Conservation (phyloP, 2,113 vertebrate genomes). For the Coryphaenoides rupestris region DNA sequence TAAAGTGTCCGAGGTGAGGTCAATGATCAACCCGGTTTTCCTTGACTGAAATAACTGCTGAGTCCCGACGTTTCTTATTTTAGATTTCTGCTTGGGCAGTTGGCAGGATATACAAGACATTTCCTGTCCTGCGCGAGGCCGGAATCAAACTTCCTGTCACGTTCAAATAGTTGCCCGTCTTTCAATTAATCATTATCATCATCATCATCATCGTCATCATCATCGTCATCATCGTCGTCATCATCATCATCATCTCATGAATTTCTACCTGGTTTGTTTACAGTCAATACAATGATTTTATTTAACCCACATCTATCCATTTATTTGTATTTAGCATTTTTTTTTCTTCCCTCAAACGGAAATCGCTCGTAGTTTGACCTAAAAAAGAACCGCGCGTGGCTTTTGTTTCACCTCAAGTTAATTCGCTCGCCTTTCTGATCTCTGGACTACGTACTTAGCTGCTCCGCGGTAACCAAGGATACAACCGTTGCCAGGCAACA, state of each 20-base stretch:
- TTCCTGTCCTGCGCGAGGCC: too few species aligned
- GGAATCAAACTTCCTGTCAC: not conserved
- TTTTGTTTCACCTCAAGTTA: conserved; percentile 58
- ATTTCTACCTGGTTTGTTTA: not conserved
- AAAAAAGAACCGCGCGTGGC: conserved; percentile 31
- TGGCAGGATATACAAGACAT: too few species aligned
- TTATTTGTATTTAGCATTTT: not conserved
- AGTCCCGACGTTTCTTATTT: too few species aligned
- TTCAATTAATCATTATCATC: too few species aligned
- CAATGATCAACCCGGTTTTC: too few species aligned
- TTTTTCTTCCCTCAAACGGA: conserved; percentile 3
- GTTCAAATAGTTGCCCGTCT: not conserved
- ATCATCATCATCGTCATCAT: too few species aligned
- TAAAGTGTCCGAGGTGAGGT: too few species aligned
- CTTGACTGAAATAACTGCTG: too few species aligned
- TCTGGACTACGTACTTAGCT: conserved; percentile 65
- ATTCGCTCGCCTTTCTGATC: conserved; percentile 60
- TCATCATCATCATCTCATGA: not conserved
- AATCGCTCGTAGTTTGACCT: conserved; percentile 21
- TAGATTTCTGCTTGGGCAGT: too few species aligned
- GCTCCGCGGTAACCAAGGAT: conserved; percentile 73
- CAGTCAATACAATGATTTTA: not conserved
- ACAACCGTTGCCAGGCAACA: conserved; percentile 78
- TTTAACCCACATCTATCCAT: not conserved
- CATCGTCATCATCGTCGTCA: too few species aligned